Base-by-base conservation (phyloP, 1,140 invertebrate genomes). In the Marisa cornuarietis region DNA sequence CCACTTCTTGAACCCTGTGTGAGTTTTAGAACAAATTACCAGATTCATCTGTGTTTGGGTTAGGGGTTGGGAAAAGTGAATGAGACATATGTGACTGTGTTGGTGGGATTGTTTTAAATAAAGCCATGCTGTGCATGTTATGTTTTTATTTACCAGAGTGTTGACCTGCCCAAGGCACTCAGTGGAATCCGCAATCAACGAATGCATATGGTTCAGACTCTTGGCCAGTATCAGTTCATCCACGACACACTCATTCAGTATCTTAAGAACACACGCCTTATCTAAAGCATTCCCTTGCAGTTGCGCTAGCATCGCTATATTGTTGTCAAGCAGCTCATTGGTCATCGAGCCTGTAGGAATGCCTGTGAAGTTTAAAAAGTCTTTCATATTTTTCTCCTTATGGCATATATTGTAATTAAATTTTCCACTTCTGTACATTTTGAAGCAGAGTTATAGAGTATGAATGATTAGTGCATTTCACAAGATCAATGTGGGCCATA, bases 201-300 rank as follows among this genome's bases (percentile, higher is more conserved):
- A 76, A 96, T 96, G 89, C 93, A 94, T 84, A 95, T 96, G 90
- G 94, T 97, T 71, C 95, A 96, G 91, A 96, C 95, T 66, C 93
- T 96, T 69, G 94, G 95, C 72, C 96, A 97, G 90, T 98, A 97
- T 91, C 94, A 94, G 86, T 97, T 97, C 90, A 94, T 97, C n/a
- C 96, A 97, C 87, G 94, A 94, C 85, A 92, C 96, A 58, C 92
- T 98, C 24, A 94, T 96, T 73, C 94, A 95, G 83, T 97, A 97
- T 90, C 90, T 97, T 65, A 96, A 96, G 85, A 95, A 95, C 83
- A 96, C 96, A 58, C 90, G 96, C 79, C 94, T 97, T 68, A 97
- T 97, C 83, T 97, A 65, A 78, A 26, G 10, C 62, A 42, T 42
- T n/a, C 63, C 16, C 22, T 62, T 71, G 68, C 79, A 22, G 42